phyloP scores from a whole-genome alignment of 1,140 invertebrate genomes.

The Ostrea denselamellosa region DNA sequence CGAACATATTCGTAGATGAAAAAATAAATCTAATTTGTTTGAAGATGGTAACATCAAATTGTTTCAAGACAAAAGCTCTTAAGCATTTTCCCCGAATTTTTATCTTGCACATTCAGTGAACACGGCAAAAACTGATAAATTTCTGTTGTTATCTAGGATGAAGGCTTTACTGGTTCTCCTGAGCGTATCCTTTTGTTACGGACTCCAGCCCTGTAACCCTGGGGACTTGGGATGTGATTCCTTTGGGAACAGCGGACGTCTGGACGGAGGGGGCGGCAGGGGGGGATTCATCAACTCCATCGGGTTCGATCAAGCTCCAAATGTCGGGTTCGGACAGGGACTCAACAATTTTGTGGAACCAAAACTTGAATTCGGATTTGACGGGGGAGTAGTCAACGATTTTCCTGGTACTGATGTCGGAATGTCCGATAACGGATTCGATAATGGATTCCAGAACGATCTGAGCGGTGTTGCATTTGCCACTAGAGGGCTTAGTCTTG shows the following conservation, averaged over 20 bases:
- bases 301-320: not conserved
- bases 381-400: not conserved
- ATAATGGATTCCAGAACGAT: constrained; percentile 19
- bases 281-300: not conserved
- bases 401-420: not conserved
- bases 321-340: not conserved
- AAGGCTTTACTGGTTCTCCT: not conserved
- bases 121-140: no score
- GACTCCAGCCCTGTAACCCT: constrained; percentile 33
- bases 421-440: not conserved
- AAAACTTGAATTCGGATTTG: not conserved
- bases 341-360: constrained; percentile 6
- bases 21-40: not conserved
- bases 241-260: constrained; percentile 34
- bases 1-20: not conserved
- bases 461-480: not conserved
- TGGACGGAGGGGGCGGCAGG: constrained; percentile 30
- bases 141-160: not conserved
- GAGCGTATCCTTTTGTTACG: not conserved
- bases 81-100: not conserved
- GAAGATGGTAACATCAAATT: not conserved
- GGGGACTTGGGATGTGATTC: constrained; percentile 46
- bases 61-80: not conserved
- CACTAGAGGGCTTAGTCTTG: constrained; percentile 1
- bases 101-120: not conserved